phyloP scores from a whole-genome alignment of 2,113 vertebrate species.

The Dipodomys ordii region DNA sequence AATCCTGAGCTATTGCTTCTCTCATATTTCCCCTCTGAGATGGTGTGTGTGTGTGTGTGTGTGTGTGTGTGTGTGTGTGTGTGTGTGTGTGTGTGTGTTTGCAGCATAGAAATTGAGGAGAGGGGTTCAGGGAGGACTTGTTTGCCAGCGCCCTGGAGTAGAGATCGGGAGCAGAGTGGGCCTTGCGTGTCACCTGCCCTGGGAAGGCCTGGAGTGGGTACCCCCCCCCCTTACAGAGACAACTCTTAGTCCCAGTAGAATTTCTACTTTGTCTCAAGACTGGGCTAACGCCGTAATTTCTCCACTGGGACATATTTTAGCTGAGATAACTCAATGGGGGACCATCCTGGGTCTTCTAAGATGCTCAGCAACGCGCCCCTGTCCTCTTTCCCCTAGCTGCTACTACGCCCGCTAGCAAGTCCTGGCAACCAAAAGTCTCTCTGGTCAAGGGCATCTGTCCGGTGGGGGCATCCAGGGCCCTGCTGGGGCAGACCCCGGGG shows the following conservation, averaged over 20 bases:
- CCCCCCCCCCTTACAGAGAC: neutral
- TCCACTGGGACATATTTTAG: neutral
- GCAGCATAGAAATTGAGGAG: neutral
- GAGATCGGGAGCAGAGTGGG: rapidly evolving
- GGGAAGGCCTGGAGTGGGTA: rapidly evolving
- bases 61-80: no score
- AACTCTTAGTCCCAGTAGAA: neutral
- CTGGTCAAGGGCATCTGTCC: neutral
- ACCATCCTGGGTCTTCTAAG: rapidly evolving
- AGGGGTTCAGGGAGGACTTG: neutral
- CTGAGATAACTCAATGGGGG: neutral
- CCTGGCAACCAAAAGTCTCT: neutral
- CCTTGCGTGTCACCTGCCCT: no score
- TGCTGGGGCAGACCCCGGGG: neutral
- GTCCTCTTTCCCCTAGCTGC: neutral
- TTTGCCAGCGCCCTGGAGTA: neutral
- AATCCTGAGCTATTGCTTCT: neutral
- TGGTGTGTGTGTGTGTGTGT: no score
- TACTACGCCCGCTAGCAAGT: neutral
- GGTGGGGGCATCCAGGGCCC: neutral
- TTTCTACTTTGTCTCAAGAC: neutral
- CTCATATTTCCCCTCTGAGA: neutral
- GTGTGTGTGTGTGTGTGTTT: no score
- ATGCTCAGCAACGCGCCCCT: neutral
- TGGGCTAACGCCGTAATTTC: neutral